These are phyloP conservation scores for Corydoras sp. DNA, from an alignment of 2,113 vertebrate genomes.

Conservation along the genomic window DNA sequence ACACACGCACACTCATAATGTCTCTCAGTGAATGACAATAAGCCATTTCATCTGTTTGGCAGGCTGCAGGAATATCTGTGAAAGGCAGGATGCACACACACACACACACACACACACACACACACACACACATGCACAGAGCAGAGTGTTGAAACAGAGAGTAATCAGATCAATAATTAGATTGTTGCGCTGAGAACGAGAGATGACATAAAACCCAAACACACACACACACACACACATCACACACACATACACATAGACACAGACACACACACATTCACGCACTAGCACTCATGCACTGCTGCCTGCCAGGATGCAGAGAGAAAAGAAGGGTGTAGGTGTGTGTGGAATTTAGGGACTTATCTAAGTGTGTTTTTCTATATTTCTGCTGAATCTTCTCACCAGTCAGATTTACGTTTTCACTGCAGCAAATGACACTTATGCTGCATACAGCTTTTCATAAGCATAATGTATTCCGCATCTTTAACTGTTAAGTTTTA, in stretches of 20 bases:
- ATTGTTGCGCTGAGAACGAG: conserved; percentile 30
- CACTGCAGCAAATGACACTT: too few relatives aligned
- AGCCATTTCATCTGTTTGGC: conserved; percentile 33
- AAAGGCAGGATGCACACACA: not conserved
- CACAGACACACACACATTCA: conserved; percentile 7
- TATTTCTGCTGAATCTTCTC: too few relatives aligned
- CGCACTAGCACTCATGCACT: conserved; percentile 9
- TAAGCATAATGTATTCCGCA: too few relatives aligned
- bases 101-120: conserved; percentile 20
- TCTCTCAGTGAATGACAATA: conserved; percentile 40
- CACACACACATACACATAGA: conserved; percentile 10
- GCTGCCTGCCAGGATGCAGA: not conserved
- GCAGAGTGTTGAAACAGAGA: conserved; percentile 32
- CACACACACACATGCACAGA: conserved; percentile 1
- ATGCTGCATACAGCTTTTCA: too few relatives aligned
- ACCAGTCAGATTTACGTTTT: too few relatives aligned
- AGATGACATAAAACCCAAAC: conserved; percentile 14
- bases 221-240: conserved; percentile 15
- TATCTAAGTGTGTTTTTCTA: too few relatives aligned
- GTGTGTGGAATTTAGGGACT: too few relatives aligned
- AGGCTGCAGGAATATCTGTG: conserved; percentile 33
- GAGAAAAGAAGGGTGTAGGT: too few relatives aligned
- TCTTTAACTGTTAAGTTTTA: too few relatives aligned
- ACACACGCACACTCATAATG: conserved; percentile 18
- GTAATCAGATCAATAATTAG: conserved; percentile 45